Evolutionary conservation across 2,113 vertebrate genomes (phyloP).

Genomic region (Andinoacara biseriatus): DNA sequence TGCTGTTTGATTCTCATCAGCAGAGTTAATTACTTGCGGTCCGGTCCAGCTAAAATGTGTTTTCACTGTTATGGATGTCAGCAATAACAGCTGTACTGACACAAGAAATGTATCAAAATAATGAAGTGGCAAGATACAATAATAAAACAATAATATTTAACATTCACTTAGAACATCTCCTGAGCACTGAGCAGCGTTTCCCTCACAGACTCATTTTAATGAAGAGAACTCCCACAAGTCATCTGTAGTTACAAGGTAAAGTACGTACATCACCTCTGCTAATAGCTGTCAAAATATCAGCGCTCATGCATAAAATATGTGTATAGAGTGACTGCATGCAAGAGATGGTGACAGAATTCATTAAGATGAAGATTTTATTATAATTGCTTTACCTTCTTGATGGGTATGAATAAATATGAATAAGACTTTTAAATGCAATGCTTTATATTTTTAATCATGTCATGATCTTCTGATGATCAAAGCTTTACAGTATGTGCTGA

Average conservation of each 20-base stretch:
- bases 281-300: constrained; percentile 48
- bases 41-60: neutral
- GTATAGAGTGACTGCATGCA: neutral
- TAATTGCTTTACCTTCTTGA: constrained; percentile 9
- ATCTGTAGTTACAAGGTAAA: constrained; percentile 31
- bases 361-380: neutral
- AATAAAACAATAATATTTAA: constrained; percentile 36
- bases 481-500: neutral
- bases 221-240: constrained; percentile 44
- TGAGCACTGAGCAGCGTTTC: neutral
- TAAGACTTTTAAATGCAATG: neutral
- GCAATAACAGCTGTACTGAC: neutral
- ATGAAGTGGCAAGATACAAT: neutral
- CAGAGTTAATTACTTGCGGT: neutral
- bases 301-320: constrained; percentile 24
- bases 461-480: neutral
- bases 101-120: constrained; percentile 5
- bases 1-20: neutral
- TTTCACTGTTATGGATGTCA: neutral
- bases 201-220: constrained; percentile 33
- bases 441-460: constrained; percentile 2
- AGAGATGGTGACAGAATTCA: constrained; percentile 17
- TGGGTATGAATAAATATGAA: neutral
- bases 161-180: constrained; percentile 3
- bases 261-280: constrained; percentile 32